These are phyloP conservation scores for Schizothorax lantsangensis DNA, from an alignment of 2,797 vertebrate genomes.

Conservation along the genomic window DNA sequence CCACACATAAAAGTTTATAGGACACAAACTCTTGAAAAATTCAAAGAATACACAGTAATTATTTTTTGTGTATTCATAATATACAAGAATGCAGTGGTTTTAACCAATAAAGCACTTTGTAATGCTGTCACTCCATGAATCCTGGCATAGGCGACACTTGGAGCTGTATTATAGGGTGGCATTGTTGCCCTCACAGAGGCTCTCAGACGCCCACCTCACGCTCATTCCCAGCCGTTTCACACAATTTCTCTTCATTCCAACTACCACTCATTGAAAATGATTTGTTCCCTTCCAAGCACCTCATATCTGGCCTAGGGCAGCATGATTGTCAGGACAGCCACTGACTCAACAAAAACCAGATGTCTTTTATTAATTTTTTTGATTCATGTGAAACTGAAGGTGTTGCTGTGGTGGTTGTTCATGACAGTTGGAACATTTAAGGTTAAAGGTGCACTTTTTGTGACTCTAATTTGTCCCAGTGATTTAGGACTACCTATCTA, in stretches of 20 bases:
- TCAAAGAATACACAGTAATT: background rate
- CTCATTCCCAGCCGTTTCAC: background rate
- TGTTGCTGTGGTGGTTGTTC: background rate
- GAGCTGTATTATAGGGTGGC: background rate
- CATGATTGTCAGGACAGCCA: background rate
- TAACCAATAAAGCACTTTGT: background rate
- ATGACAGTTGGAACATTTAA: background rate
- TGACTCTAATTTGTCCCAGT: background rate
- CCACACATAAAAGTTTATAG: background rate
- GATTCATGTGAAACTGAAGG: background rate
- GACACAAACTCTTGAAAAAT: background rate
- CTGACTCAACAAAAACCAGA: slow-evolving; percentile 10
- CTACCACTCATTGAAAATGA: background rate
- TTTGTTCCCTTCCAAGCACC: background rate
- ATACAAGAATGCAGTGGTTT: background rate
- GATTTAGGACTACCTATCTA: background rate
- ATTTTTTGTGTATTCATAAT: background rate
- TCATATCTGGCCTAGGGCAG: background rate
- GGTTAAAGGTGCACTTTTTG: background rate
- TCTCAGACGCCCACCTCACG: background rate
- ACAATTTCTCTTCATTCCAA: background rate
- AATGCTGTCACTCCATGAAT: background rate
- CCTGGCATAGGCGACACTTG: too few relatives aligned
- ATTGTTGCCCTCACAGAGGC: background rate
- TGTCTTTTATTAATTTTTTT: background rate